Evolutionary conservation across 1,140 invertebrate species (phyloP).

Genomic region (Paraescarpia echinospica): DNA sequence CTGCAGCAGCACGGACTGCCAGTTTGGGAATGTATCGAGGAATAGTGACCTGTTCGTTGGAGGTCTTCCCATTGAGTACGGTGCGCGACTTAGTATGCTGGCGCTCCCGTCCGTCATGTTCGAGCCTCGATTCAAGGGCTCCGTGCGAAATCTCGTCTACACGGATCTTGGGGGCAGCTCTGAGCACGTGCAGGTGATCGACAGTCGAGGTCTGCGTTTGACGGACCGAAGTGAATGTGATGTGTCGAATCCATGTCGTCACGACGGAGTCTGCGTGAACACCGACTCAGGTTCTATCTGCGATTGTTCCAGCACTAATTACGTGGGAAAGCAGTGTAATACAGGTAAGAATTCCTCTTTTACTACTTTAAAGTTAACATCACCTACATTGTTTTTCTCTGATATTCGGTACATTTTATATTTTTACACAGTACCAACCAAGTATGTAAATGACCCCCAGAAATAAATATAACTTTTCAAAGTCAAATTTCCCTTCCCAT

Average conservation of each 20-base stretch:
- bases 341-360: constrained; percentile 70
- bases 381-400: not conserved
- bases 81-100: constrained; percentile 72
- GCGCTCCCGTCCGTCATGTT: constrained; percentile 87
- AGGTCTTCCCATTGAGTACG: constrained; percentile 73
- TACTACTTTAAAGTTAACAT: not conserved
- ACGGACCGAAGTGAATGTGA: constrained; percentile 78
- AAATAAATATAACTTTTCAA: no score
- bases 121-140: constrained; percentile 83
- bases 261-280: constrained; percentile 90
- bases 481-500: no score
- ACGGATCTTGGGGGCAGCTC: constrained; percentile 31
- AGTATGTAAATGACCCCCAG: not conserved
- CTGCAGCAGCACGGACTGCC: constrained; percentile 76
- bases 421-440: not conserved
- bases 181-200: constrained; percentile 37
- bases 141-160: constrained; percentile 83
- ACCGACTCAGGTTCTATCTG: constrained; percentile 90
- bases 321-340: constrained; percentile 89
- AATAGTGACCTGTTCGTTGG: constrained; percentile 87
- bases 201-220: constrained; percentile 60
- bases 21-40: constrained; percentile 78
- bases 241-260: constrained; percentile 84
- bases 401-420: not conserved
- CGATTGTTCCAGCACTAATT: constrained; percentile 87